Percentiles rank a stretch among this genome's conserved stretches.
Conservation (phyloP, 2,797 vertebrate species). For the Sebastes melanostomus region DNA sequence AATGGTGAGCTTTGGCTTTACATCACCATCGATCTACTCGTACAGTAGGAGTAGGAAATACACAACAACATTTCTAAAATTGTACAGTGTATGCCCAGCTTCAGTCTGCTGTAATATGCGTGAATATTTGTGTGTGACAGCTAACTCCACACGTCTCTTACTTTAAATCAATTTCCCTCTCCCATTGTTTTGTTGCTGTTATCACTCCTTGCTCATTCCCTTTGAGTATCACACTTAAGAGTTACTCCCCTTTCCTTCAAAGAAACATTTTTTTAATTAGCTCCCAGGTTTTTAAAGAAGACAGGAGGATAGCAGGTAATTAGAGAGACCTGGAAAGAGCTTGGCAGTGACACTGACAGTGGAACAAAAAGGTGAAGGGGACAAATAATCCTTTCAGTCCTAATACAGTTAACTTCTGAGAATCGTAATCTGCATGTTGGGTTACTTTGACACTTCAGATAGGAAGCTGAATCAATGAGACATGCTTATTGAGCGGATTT, state of each 20-base stretch:
- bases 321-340: conserved; percentile 27
- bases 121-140: not conserved
- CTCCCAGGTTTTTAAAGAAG: conserved; percentile 1
- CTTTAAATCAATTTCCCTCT: not conserved
- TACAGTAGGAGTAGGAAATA: too few relatives aligned
- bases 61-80: too few relatives aligned
- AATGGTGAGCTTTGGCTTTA: too few relatives aligned
- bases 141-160: not conserved
- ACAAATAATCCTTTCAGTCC: conserved; percentile 31
- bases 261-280: conserved; percentile 9
- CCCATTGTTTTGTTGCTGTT: not conserved
- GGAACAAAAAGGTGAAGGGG: conserved; percentile 34
- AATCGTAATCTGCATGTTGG: conserved; percentile 36
- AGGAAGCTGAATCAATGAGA: conserved; percentile 39
- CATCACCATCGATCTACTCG: too few relatives aligned
- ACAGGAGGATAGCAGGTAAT: conserved; percentile 24
- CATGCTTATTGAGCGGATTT: conserved; percentile 37
- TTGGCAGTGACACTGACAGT: conserved; percentile 12
- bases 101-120: not conserved
- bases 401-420: conserved; percentile 45
- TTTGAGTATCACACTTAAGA: conserved; percentile 7
- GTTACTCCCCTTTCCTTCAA: not conserved
- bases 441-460: conserved; percentile 52
- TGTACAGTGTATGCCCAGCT: too few relatives aligned
- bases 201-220: not conserved